Evolutionary conservation across 2,888 invertebrate genomes (phyloP).

Genomic region (Timema cristinae): DNA sequence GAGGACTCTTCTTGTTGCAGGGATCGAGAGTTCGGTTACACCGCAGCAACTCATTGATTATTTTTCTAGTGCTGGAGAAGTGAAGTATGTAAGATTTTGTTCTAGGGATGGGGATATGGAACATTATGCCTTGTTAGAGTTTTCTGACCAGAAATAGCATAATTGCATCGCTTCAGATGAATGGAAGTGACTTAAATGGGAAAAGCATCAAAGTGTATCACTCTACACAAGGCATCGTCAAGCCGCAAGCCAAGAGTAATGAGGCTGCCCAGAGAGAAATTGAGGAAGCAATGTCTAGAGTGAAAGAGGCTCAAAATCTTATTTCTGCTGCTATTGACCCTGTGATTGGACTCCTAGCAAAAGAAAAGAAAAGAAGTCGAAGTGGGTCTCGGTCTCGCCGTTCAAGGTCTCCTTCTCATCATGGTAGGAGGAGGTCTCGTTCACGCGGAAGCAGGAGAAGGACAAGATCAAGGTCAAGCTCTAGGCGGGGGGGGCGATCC

Average conservation of each 20-base stretch:
- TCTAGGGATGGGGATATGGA: slow-evolving; percentile 73
- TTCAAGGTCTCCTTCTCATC: slow-evolving; percentile 37
- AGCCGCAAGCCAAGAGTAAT: slow-evolving; percentile 92
- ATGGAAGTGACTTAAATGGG: slow-evolving; percentile 73
- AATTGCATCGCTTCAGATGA: slow-evolving; percentile 78
- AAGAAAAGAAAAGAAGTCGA: slow-evolving; percentile 68
- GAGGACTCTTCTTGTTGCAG: slow-evolving; percentile 82
- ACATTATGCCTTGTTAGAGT: slow-evolving; percentile 86
- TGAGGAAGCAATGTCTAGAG: slow-evolving; percentile 94
- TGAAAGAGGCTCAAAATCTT: slow-evolving; percentile 92
- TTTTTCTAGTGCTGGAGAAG: slow-evolving; percentile 84
- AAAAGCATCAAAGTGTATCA: slow-evolving; percentile 71
- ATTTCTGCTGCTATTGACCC: slow-evolving; percentile 93
- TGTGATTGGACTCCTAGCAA: slow-evolving; percentile 79
- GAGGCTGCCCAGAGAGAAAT: slow-evolving; percentile 94
- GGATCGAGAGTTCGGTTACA: slow-evolving; percentile 65
- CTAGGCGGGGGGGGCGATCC: slow-evolving; percentile 49
- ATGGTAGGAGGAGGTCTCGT: slow-evolving; percentile 36
- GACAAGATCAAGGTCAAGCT: slow-evolving; percentile 34
- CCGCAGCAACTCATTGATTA: slow-evolving; percentile 85
- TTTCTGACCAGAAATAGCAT: slow-evolving; percentile 88
- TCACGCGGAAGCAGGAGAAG: slow-evolving; percentile 37
- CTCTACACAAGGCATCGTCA: slow-evolving; percentile 85
- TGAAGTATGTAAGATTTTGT: slow-evolving; percentile 91
- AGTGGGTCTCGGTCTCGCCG: slow-evolving; percentile 54